Conservation (phyloP, 2,113 vertebrate species). For the Aplodontia rufa region DNA sequence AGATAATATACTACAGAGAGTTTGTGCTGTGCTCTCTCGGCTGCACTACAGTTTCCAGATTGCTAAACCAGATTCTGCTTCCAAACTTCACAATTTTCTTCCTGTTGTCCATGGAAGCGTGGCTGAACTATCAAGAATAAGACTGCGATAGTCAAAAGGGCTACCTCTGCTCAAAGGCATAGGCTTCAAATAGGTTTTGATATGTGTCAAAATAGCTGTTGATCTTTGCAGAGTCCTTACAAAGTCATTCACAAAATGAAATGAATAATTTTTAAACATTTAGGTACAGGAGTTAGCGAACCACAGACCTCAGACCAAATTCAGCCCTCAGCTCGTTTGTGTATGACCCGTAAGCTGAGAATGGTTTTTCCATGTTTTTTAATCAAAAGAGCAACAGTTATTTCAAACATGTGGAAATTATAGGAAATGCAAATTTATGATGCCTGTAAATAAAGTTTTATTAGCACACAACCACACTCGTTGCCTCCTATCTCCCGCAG, state of each 20-base stretch:
- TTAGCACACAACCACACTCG: neutral
- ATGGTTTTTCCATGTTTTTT: neutral
- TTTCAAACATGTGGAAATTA: neutral
- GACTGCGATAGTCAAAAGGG: neutral
- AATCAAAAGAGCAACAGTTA: neutral
- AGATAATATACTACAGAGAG: neutral
- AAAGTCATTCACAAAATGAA: neutral
- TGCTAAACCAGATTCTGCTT: neutral
- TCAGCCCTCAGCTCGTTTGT: neutral
- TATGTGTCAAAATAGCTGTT: neutral
- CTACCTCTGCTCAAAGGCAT: neutral
- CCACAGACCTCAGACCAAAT: neutral
- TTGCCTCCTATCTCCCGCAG: neutral
- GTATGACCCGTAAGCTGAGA: neutral
- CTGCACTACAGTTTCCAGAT: neutral
- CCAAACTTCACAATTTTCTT: neutral
- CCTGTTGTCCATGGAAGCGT: neutral
- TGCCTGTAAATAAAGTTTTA: conserved; percentile 17
- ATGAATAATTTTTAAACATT: neutral
- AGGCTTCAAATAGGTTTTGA: neutral
- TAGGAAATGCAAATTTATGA: neutral
- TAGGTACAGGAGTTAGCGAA: neutral
- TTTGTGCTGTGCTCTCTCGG: neutral
- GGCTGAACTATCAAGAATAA: neutral
- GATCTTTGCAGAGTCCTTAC: neutral